These are phyloP conservation scores for Pollenia angustigena DNA, from an alignment of 2,888 invertebrate species.

Conservation along the genomic window DNA sequence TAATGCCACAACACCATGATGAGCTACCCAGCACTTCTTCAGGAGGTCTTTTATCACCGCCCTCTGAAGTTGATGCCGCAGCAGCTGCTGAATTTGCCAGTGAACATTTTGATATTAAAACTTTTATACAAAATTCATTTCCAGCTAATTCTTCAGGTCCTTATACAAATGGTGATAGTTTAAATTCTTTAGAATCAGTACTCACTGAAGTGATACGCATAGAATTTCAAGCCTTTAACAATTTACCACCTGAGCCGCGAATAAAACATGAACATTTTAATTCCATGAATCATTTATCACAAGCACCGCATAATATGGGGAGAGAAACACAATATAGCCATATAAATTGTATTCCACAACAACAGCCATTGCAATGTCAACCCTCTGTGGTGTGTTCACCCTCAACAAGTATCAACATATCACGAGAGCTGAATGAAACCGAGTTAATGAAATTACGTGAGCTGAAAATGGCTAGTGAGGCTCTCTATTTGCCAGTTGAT, in stretches of 20 bases:
- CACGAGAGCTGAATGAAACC: conserved; percentile 88
- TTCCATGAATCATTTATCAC: conserved; percentile 60
- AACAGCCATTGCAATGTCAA: conserved; percentile 70
- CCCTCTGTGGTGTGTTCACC: conserved; percentile 78
- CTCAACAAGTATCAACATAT: conserved; percentile 78
- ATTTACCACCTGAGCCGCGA: conserved; percentile 77
- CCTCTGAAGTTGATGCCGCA: conserved; percentile 62
- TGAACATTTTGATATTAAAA: conserved; percentile 78
- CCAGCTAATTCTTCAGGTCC: conserved; percentile 75
- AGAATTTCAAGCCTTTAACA: conserved; percentile 89
- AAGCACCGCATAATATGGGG: conserved; percentile 7
- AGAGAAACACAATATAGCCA: conserved; percentile 55
- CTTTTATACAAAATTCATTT: conserved; percentile 76
- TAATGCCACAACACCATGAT: conserved; percentile 47
- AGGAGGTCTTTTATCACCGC: conserved; percentile 63
- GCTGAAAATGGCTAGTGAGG: conserved; percentile 93
- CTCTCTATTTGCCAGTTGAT: conserved; percentile 92
- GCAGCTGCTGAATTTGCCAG: conserved; percentile 67
- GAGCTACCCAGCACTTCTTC: conserved; percentile 78
- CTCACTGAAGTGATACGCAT: conserved; percentile 93
- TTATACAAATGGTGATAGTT: conserved; percentile 76
- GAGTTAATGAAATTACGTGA: conserved; percentile 94
- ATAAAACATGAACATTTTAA: conserved; percentile 79
- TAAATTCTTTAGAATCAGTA: conserved; percentile 91
- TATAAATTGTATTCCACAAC: conserved; percentile 57